Evolutionary conservation across 1,140 invertebrate species (phyloP), one percentile per base, ranked within the genome.

Genomic region (Scaptomyza hsui): DNA sequence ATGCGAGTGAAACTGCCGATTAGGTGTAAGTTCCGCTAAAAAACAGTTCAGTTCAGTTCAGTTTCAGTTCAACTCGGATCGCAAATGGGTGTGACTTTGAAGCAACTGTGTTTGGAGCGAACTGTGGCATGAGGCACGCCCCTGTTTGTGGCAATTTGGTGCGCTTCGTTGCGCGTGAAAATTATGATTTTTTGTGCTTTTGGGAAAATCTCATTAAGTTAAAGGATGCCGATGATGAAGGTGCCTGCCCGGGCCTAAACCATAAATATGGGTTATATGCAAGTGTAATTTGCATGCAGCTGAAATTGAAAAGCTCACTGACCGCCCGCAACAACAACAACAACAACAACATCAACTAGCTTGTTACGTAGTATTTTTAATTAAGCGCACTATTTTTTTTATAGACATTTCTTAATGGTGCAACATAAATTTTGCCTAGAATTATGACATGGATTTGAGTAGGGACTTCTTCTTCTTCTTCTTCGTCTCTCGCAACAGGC

Each of bases 91-190:
- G 60, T 49, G 51, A 42, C 35, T 56, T 56, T 2, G 9, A 32
- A 21, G 24, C 15, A 68, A 44, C 3, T 0, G 24, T 13, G 24
- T 39, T 69, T 69, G 37, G 45, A 67, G 9, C 44, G 42, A 79
- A 85, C 56, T 85, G 72, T 86, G 76, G 80, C 79, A 82, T 60
- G 53, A 85, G 79, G 76, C 68, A 80, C 79, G 80, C 80, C 80
- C 59, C 60, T 67, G 56, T 55, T 21, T 57, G 15, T 13, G 69
- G 56, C 74, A 86, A 86, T 86, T 88, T 81, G 77, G 42, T 75
- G 82, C 82, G 81, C 82, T 86, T 77, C 73, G 77, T 86, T 86
- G 81, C 82, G 81, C 81, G 81, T 86, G 81, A 72, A 86, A 86
- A 86, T 86, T 86, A 88, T 86, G 77, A 81, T 81, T 88, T 29